These are phyloP conservation scores for Arnoldichthys spilopterus DNA, from an alignment of 2,797 vertebrate genomes.

Conservation along the genomic window DNA sequence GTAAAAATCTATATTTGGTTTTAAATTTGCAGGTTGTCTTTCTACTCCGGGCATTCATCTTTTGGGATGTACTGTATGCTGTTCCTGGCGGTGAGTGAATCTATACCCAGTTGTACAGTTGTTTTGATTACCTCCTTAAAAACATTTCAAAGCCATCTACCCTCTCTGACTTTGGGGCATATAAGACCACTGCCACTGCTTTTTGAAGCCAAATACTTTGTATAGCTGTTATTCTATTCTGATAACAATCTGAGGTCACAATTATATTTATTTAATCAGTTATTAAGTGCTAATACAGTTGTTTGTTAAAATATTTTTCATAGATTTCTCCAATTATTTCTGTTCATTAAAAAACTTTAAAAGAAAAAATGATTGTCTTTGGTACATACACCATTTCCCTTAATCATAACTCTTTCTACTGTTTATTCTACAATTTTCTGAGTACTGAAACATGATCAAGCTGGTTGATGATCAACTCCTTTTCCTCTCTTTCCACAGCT, in stretches of 20 bases:
- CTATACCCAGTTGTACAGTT: neutral
- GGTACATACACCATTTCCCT: too few relatives aligned
- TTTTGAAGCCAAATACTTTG: neutral
- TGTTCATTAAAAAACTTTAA: too few relatives aligned
- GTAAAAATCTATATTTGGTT: neutral
- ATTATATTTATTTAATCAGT: too few relatives aligned
- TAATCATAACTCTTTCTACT: too few relatives aligned
- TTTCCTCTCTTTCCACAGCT: constrained; percentile 60
- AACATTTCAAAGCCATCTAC: neutral
- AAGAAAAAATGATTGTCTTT: too few relatives aligned
- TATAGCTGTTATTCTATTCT: neutral
- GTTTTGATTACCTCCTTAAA: neutral
- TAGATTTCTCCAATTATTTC: too few relatives aligned
- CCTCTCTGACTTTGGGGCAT: neutral
- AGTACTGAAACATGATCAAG: too few relatives aligned
- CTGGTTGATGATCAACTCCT: neutral
- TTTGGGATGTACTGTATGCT: constrained; percentile 99
- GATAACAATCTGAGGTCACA: neutral
- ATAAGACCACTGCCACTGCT: too few relatives aligned
- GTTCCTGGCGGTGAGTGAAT: constrained; percentile 91
- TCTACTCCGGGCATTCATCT: constrained; percentile 96
- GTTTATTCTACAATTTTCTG: too few relatives aligned
- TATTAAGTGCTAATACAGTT: too few relatives aligned
- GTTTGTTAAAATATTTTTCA: too few relatives aligned
- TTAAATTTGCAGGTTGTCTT: constrained; percentile 84